A percentile compares a stretch with the other conserved stretches of the same genome.
Conservation (phyloP, 2,113 vertebrate genomes). For the Rana temporaria region DNA sequence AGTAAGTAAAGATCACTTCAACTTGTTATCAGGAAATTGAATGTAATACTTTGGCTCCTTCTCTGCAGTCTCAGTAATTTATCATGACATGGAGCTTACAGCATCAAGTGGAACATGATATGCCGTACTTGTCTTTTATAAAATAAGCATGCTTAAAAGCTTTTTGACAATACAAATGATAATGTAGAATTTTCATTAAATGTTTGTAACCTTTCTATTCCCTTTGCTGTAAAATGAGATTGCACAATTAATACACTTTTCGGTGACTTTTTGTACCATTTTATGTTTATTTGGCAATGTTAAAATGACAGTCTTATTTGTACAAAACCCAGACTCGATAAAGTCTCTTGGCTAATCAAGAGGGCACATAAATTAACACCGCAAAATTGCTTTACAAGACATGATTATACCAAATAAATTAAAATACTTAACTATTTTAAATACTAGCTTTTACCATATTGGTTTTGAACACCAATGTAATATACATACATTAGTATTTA, state of each 20-base stretch:
- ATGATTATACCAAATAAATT: background rate
- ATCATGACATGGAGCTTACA: slow-evolving; percentile 65
- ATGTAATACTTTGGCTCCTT: slow-evolving; percentile 57
- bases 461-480: background rate
- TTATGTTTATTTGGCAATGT: background rate
- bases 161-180: slow-evolving; percentile 67
- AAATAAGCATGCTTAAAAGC: slow-evolving; percentile 65
- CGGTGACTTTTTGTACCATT: background rate
- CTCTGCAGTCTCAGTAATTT: slow-evolving; percentile 60
- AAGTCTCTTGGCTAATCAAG: background rate
- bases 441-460: background rate
- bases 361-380: background rate
- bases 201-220: slow-evolving; percentile 44
- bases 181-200: slow-evolving; percentile 58
- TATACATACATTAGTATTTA: background rate
- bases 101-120: slow-evolving; percentile 69
- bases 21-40: slow-evolving; percentile 29
- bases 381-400: background rate
- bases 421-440: background rate
- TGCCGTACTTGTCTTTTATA: slow-evolving; percentile 62
- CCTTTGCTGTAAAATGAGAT: background rate
- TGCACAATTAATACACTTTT: slow-evolving; percentile 25
- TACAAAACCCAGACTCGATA: background rate
- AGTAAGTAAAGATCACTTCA: slow-evolving; percentile 24
- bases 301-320: background rate